These are phyloP conservation scores for Acrobasis suavella DNA, from an alignment of 2,888 invertebrate species.

Conservation along the genomic window DNA sequence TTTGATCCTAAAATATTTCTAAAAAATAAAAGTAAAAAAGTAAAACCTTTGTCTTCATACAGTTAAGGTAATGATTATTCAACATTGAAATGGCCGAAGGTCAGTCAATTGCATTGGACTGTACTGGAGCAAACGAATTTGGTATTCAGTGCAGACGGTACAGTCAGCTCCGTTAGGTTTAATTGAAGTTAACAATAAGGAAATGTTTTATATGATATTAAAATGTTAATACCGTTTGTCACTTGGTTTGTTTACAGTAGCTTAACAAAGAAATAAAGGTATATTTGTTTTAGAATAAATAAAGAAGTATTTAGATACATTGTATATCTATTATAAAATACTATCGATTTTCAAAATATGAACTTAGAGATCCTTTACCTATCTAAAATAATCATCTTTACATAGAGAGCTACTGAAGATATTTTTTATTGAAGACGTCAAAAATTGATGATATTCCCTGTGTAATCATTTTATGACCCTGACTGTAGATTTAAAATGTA, in stretches of 20 bases:
- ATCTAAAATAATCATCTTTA: too few species aligned
- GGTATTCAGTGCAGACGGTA: conserved; percentile 32
- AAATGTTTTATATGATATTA: not conserved
- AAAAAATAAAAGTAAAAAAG: not conserved
- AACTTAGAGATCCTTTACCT: too few species aligned
- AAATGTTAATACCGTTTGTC: not conserved
- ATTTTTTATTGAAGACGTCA: too few species aligned
- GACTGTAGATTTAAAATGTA: conserved; percentile 5
- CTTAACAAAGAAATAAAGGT: not conserved
- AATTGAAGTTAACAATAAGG: not conserved
- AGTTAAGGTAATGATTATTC: conserved; percentile 47
- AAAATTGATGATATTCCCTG: too few species aligned
- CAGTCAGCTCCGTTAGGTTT: not conserved
- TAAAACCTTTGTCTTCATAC: conserved; percentile 36
- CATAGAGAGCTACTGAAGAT: too few species aligned
- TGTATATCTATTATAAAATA: not conserved
- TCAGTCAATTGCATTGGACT: conserved; percentile 35
- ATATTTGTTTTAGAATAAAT: too few species aligned
- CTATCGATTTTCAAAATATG: too few species aligned
- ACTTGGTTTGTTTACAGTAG: not conserved
- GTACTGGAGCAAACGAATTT: conserved; percentile 31
- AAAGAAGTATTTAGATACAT: too few species aligned
- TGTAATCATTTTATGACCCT: not conserved
- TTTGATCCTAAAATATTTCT: too few species aligned
- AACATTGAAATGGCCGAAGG: conserved; percentile 44